Conservation (phyloP, 2,797 vertebrate genomes). For the Clarias platycephalus region DNA sequence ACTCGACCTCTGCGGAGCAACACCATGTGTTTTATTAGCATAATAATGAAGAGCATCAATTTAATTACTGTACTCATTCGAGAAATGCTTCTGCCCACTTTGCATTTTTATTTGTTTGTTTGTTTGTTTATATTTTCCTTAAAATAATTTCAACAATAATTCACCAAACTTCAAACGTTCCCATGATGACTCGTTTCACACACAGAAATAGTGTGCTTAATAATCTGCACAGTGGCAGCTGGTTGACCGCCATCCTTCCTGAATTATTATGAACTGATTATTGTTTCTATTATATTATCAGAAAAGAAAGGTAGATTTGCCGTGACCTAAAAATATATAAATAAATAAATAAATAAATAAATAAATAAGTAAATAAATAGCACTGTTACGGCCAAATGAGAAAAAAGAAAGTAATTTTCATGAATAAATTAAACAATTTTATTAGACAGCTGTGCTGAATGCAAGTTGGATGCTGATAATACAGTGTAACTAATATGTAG, state of each 20-base stretch:
- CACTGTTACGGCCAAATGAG: neutral
- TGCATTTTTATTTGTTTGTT: slow-evolving; percentile 8
- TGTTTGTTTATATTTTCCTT: slow-evolving; percentile 21
- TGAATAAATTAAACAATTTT: neutral
- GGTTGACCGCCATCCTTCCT: neutral
- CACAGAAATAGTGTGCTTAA: neutral
- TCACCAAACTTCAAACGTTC: slow-evolving; percentile 30
- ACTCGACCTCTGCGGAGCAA: slow-evolving; percentile 21
- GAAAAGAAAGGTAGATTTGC: neutral
- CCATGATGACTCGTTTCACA: slow-evolving; percentile 33
- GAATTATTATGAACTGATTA: neutral
- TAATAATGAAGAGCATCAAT: slow-evolving; percentile 44
- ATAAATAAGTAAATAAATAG: too few species aligned
- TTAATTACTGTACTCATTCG: slow-evolving; percentile 35
- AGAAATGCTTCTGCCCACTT: slow-evolving; percentile 42
- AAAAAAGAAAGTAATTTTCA: neutral
- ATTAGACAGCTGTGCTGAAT: neutral
- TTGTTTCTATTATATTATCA: neutral
- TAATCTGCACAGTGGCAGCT: neutral
- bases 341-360: too few species aligned
- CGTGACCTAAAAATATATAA: too few species aligned
- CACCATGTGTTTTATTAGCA: slow-evolving; percentile 40
- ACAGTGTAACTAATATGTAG: neutral
- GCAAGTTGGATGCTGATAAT: neutral
- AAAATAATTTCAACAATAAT: slow-evolving; percentile 46